A percentile compares a stretch with the other conserved stretches of the same genome.
These are phyloP conservation scores for Orchesellides sinensis DNA, from an alignment of 2,888 invertebrate species.

Conservation along the genomic window DNA sequence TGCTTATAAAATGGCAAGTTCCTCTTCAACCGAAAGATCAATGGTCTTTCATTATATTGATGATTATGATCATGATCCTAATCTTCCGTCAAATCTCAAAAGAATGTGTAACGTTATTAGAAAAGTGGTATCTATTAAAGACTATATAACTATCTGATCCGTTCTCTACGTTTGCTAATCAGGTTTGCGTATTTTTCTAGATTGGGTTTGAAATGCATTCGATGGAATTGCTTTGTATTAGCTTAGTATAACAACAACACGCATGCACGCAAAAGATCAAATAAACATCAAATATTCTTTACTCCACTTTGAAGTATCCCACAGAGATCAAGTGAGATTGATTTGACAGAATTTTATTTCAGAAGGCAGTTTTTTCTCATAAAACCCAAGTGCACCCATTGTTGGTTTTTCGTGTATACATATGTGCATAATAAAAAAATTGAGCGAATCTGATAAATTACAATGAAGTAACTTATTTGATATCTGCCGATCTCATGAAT, in stretches of 20 bases:
- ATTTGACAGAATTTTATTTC: conserved; percentile 45
- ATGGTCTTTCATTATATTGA: conserved; percentile 13
- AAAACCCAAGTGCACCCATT: neutral
- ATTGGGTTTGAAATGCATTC: neutral
- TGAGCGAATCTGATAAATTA: neutral
- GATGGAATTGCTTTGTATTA: neutral
- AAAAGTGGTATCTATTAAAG: neutral
- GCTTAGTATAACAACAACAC: conserved; percentile 20
- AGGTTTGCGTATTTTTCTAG: conserved; percentile 20
- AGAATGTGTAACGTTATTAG: neutral
- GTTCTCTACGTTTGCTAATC: conserved; percentile 12
- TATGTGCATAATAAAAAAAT: neutral
- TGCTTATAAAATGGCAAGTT: neutral
- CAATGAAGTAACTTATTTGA: conserved; percentile 4
- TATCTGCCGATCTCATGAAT: conserved; percentile 50
- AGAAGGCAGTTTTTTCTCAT: conserved; percentile 41
- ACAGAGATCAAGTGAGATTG: conserved; percentile 47
- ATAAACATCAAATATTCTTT: neutral
- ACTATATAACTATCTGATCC: conserved; percentile 1
- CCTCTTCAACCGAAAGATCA: conserved; percentile 2
- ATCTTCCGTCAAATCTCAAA: neutral
- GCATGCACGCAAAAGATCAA: neutral
- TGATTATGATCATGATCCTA: conserved; percentile 14
- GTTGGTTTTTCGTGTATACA: neutral
- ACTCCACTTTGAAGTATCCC: conserved; percentile 4